Evolutionary conservation across 2,797 vertebrate species (phyloP).

Genomic region (Naso thynnoides): DNA sequence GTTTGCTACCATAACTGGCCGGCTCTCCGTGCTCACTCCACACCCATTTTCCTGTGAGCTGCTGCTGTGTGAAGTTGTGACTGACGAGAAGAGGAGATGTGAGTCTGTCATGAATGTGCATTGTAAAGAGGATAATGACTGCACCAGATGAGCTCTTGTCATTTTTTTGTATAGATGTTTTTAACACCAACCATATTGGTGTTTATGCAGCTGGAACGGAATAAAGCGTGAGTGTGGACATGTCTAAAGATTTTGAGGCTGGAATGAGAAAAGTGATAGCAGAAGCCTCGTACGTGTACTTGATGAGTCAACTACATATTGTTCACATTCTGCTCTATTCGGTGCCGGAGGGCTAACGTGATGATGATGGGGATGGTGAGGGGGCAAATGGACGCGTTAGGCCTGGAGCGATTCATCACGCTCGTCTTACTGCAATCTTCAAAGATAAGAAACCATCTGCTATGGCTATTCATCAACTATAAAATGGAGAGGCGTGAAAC

Average conservation of each 20-base stretch:
- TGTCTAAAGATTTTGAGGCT: slow-evolving; percentile 82
- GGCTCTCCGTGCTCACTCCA: slow-evolving; percentile 20
- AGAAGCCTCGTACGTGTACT: slow-evolving; percentile 74
- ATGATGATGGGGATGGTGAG: slow-evolving; percentile 22
- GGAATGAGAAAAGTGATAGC: slow-evolving; percentile 40
- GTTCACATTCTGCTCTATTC: slow-evolving; percentile 79
- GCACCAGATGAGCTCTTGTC: slow-evolving; percentile 72
- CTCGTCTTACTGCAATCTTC: slow-evolving; percentile 91
- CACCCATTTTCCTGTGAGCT: slow-evolving; percentile 29
- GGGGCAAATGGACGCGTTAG: slow-evolving; percentile 51
- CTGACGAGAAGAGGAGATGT: slow-evolving; percentile 70
- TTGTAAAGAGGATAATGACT: slow-evolving; percentile 77
- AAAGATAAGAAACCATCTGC: slow-evolving; percentile 96
- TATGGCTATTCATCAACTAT: slow-evolving; percentile 92
- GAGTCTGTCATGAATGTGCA: slow-evolving; percentile 68
- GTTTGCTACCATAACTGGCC: slow-evolving; percentile 51
- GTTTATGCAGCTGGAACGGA: slow-evolving; percentile 84
- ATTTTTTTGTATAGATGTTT: slow-evolving; percentile 48
- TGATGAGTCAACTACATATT: slow-evolving; percentile 71
- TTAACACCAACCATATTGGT: slow-evolving; percentile 66
- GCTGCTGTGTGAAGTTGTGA: slow-evolving; percentile 68
- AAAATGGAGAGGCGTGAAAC: slow-evolving; percentile 90
- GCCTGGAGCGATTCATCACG: slow-evolving; percentile 91
- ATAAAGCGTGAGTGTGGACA: slow-evolving; percentile 80
- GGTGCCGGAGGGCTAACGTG: slow-evolving; percentile 29